A percentile compares a stretch with the other conserved stretches of the same genome.
Conservation (phyloP, 2,888 invertebrate genomes). For the Apotomis betuletana region DNA sequence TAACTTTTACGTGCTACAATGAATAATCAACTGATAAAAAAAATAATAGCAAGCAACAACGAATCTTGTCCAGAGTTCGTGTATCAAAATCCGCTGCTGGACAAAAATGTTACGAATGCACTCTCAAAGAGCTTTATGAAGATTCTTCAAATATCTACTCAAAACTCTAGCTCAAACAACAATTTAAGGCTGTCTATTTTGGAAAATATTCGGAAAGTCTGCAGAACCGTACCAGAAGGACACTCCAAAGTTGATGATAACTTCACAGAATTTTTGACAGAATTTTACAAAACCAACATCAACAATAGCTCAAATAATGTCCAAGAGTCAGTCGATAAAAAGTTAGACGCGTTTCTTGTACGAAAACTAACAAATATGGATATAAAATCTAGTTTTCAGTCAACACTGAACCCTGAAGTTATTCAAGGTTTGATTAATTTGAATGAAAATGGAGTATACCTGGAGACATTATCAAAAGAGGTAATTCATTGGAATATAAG, state of each 20-base stretch:
- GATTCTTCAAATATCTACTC: constrained; percentile 61
- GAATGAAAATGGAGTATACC: constrained; percentile 51
- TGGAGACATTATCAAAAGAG: constrained; percentile 54
- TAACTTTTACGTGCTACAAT: constrained; percentile 48
- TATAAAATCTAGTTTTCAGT: constrained; percentile 52
- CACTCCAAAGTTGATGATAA: constrained; percentile 64
- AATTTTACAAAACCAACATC: constrained; percentile 57
- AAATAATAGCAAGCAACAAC: constrained; percentile 63
- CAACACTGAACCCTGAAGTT: constrained; percentile 62
- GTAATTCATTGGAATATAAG: constrained; percentile 59
- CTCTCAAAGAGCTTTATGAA: constrained; percentile 71
- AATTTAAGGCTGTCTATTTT: constrained; percentile 64
- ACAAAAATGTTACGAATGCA: constrained; percentile 64
- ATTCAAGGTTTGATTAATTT: constrained; percentile 70
- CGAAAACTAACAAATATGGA: constrained; percentile 58
- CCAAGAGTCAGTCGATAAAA: constrained; percentile 50
- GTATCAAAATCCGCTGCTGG: constrained; percentile 69
- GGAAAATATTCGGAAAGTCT: constrained; percentile 67
- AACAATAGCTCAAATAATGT: constrained; percentile 35
- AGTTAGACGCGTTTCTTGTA: constrained; percentile 66
- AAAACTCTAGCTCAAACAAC: constrained; percentile 60
- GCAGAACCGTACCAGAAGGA: constrained; percentile 60
- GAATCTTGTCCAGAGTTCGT: constrained; percentile 60
- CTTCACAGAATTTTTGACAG: constrained; percentile 55
- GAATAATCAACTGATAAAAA: constrained; percentile 68